Evolutionary conservation across 2,797 vertebrate species (phyloP).

Genomic region (Eremophila alpestris): DNA sequence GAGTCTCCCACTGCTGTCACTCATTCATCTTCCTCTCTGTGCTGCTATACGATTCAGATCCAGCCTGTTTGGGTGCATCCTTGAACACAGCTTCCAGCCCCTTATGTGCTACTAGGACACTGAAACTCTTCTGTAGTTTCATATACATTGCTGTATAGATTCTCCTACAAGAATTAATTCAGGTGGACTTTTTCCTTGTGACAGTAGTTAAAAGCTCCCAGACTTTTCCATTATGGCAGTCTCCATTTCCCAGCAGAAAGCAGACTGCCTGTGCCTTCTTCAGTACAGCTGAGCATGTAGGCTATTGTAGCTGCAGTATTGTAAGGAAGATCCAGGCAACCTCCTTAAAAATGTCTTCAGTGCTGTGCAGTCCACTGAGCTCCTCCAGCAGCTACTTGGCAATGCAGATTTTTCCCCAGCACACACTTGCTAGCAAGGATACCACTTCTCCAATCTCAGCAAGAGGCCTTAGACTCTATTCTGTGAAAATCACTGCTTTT

Average conservation of each 20-base stretch:
- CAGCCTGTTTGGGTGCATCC: background rate
- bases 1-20: background rate
- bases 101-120: background rate
- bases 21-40: background rate
- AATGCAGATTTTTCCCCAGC: background rate
- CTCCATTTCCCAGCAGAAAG: background rate
- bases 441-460: background rate
- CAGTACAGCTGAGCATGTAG: background rate
- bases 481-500: background rate
- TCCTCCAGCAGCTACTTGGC: background rate
- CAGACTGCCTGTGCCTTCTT: background rate
- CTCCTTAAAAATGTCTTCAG: background rate
- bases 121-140: background rate
- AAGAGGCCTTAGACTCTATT: background rate
- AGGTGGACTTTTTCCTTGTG: background rate
- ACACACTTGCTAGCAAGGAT: background rate
- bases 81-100: background rate
- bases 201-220: background rate
- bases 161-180: background rate
- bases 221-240: background rate
- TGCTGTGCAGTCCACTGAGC: background rate
- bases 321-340: background rate
- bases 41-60: background rate
- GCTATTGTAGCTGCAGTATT: background rate
- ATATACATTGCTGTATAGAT: background rate